Evolutionary conservation across 2,797 vertebrate species (phyloP).

Genomic region (Tarsius wallacei): DNA sequence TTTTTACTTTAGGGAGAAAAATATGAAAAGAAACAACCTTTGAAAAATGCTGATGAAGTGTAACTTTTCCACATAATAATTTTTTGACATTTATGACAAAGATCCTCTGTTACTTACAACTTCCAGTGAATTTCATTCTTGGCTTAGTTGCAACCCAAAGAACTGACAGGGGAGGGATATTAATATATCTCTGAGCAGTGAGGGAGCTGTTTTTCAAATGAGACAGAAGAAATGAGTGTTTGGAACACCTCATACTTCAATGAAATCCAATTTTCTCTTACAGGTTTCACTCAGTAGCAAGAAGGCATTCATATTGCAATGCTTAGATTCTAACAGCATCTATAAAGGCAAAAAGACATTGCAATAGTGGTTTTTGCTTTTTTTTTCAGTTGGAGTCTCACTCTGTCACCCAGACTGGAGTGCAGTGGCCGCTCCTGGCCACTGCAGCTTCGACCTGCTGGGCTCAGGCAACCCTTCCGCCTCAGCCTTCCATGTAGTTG

Average conservation of each 20-base stretch:
- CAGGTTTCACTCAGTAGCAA: conserved; percentile 72
- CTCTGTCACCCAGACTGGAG: no score
- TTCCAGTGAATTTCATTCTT: conserved; percentile 85
- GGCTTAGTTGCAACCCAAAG: conserved; percentile 75
- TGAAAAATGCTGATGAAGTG: conserved; percentile 86
- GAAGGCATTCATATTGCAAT: conserved; percentile 64
- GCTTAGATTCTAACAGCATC: conserved; percentile 35
- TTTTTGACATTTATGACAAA: conserved; percentile 86
- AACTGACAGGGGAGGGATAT: conserved; percentile 79
- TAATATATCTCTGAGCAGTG: conserved; percentile 80
- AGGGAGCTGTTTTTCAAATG: conserved; percentile 87
- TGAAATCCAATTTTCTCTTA: conserved; percentile 88
- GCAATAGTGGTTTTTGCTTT: conserved; percentile 13
- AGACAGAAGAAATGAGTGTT: conserved; percentile 84
- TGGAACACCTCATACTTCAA: conserved; percentile 87
- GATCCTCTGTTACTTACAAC: conserved; percentile 81
- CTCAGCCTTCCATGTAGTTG: no score
- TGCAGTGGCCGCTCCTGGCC: no score
- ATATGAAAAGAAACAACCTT: conserved; percentile 74
- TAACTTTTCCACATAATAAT: conserved; percentile 81
- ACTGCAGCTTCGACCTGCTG: no score
- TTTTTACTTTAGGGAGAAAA: conserved; percentile 74
- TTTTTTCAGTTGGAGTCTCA: no score
- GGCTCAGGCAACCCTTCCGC: no score
- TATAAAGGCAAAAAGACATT: conserved; percentile 54